A percentile compares a stretch with the other conserved stretches of the same genome.
Conservation (phyloP, 2,113 vertebrate species). For the Myotis davidii region DNA sequence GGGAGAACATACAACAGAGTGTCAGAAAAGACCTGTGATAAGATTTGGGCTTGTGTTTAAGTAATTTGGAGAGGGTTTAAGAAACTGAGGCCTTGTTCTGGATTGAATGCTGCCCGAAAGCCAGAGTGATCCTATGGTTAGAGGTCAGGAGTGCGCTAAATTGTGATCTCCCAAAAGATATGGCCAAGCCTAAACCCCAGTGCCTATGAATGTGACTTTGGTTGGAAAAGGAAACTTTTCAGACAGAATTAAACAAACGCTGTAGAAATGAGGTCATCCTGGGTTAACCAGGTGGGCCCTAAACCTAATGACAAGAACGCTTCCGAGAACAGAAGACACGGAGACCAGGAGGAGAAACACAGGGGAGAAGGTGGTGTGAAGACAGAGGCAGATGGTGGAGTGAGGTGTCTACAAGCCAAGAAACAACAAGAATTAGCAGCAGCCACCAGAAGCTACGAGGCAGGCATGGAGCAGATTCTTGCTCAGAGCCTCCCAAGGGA, state of each 20-base stretch:
- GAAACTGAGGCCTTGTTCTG: background rate
- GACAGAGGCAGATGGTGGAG: background rate
- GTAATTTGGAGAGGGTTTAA: background rate
- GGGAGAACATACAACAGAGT: background rate
- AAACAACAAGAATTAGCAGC: background rate
- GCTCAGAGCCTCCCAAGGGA: background rate
- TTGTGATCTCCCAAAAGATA: background rate
- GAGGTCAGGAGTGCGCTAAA: background rate
- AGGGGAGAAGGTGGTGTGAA: background rate
- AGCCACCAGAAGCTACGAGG: background rate
- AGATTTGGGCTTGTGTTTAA: background rate
- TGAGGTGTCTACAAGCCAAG: background rate
- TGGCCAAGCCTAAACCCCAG: background rate
- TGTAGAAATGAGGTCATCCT: background rate
- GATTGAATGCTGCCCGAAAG: background rate
- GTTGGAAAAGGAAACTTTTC: background rate
- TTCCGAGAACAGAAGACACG: slow-evolving; percentile 3
- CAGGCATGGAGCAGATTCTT: background rate
- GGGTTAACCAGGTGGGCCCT: background rate
- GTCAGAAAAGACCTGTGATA: background rate
- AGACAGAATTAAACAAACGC: background rate
- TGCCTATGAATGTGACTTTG: background rate
- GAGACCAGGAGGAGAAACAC: background rate
- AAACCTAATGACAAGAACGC: background rate
- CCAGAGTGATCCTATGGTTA: background rate